A percentile compares a stretch with the other conserved stretches of the same genome.
Evolutionary conservation across 2,113 vertebrate genomes (phyloP).

Genomic region (Diphyllodes magnificus): DNA sequence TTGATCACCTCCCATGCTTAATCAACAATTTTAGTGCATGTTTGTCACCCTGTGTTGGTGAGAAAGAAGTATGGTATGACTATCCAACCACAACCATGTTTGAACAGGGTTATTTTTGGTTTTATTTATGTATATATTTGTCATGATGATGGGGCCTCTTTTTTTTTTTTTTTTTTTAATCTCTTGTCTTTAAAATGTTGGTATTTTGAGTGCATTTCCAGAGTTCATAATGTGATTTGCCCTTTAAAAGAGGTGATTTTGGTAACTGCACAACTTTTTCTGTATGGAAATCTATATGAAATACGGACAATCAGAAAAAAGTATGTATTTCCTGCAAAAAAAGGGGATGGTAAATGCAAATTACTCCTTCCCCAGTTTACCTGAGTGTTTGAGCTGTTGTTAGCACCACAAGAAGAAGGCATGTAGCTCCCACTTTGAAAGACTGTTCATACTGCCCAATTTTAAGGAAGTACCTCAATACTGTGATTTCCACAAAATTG

Average conservation of each 20-base stretch:
- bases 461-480: not conserved
- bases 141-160: not conserved
- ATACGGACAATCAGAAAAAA: not conserved
- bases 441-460: not conserved
- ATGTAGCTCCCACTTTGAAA: not conserved
- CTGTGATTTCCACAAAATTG: not conserved
- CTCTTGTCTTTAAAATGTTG: conserved; percentile 2
- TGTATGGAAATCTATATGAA: not conserved
- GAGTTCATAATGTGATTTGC: not conserved
- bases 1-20: not conserved
- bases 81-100: conserved; percentile 34
- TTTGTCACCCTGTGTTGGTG: not conserved
- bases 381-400: not conserved
- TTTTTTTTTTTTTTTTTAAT: not conserved
- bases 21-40: not conserved
- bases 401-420: not conserved
- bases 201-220: not conserved
- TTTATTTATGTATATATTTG: not conserved
- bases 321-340: not conserved
- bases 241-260: not conserved
- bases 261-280: not conserved
- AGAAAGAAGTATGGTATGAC: not conserved
- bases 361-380: not conserved
- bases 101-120: not conserved
- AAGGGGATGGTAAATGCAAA: not conserved